Base-by-base conservation (phyloP, 1,140 invertebrate genomes). In the Lepidurus apus region DNA sequence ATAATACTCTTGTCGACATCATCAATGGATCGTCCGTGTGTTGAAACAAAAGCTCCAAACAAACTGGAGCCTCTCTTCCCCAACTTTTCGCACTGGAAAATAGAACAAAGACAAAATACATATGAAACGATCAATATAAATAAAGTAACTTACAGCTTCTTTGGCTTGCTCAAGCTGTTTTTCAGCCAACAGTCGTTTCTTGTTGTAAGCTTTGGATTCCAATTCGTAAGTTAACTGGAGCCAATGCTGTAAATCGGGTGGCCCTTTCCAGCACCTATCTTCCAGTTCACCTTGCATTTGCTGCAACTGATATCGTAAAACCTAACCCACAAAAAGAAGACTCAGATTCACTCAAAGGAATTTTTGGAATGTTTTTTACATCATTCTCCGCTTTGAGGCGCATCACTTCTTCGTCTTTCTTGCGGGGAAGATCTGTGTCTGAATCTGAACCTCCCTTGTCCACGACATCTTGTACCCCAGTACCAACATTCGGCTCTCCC, bases 1-100 rank as follows among this genome's bases (percentile, higher is more conserved):
- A 97, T 91, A 81, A 98, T 97, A 73, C 93, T 93, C 76, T 93
- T 89, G 83, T 97, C 95, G 0, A 97, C 94, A 83, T 97, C 95
- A 85, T 98, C 95, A 80, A 97, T 95, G 3, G 94, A 93, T 82
- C 94, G 95, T 43, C 95, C 95, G 85, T 97, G 95, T 0, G 95
- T 97, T 1, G 96, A 95, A 21, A 96, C 93, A 84, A 97, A 95
- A 17, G 95, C 94, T 74, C 95, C 95, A n/a, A 97, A 93, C 74
- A 98, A 88, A 85, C 94, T 95, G 6, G 93, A 93, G 77, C 95
- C 88, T 84, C 97, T 97, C 84, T 94, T 96, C 65, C 93, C 89
- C 77, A 98, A 87, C 86, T 96, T 97, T 84, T 97, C 95, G 86
- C 95, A 98, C 93, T 95, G 84, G 78, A 82, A 43, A 74, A 74